Conservation (phyloP, 2,113 vertebrate genomes). For the Bothrops jararaca region DNA sequence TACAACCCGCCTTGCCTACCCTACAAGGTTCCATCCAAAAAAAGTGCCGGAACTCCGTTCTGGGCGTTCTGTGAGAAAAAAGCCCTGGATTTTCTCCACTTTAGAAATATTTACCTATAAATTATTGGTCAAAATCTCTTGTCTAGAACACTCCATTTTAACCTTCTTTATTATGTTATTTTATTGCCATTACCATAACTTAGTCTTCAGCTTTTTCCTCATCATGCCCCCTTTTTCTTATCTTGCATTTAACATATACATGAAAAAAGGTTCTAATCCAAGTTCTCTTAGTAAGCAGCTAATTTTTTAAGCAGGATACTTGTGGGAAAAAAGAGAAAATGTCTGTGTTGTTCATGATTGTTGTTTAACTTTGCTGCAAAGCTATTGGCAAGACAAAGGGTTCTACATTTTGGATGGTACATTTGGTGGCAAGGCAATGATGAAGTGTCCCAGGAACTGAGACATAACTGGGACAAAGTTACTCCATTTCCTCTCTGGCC, state of each 20-base stretch:
- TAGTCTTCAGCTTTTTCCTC: neutral
- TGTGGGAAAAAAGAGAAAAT: neutral
- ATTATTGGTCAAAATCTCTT: neutral
- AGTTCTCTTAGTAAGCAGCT: neutral
- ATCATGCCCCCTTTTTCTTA: neutral
- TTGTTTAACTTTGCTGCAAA: neutral
- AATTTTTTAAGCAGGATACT: neutral
- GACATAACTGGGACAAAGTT: neutral
- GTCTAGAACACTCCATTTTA: no score
- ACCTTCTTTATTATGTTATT: no score
- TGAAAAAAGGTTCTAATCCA: neutral
- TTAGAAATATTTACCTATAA: no score
- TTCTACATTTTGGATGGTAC: neutral
- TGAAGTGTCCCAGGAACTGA: neutral
- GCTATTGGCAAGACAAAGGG: neutral
- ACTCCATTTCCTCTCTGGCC: neutral
- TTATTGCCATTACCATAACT: no score
- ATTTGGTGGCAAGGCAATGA: neutral
- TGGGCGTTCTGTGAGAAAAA: no score
- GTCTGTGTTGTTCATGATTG: neutral
- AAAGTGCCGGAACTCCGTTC: no score
- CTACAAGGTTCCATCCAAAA: no score
- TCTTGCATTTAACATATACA: conserved; percentile 13
- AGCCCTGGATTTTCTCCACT: no score
- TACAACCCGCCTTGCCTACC: no score